phyloP scores from a whole-genome alignment of 2,888 invertebrate species.

The Drosophila fulvimacula region DNA sequence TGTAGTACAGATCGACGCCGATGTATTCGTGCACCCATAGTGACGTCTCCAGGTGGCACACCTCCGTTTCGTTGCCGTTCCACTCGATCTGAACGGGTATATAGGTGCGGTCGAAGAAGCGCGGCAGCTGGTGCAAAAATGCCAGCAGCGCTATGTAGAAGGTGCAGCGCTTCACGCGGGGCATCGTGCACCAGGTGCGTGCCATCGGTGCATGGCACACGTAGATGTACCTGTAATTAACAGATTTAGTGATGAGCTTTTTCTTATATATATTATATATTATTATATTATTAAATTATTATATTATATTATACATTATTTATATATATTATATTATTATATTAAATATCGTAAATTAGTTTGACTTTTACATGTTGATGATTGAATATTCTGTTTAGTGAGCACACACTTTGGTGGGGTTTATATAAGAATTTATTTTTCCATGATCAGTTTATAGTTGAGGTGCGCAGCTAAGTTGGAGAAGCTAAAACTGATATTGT shows the following conservation, averaged over 20 bases:
- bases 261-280: too few species aligned
- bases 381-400: too few species aligned
- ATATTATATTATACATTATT: too few species aligned
- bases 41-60: constrained; percentile 88
- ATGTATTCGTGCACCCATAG: constrained; percentile 89
- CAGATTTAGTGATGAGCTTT: background rate
- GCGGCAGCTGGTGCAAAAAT: constrained; percentile 92
- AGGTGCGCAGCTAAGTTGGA: too few species aligned
- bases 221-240: constrained; percentile 90
- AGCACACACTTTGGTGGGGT: too few species aligned
- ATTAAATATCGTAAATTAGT: too few species aligned
- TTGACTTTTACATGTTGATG: too few species aligned
- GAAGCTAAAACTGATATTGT: too few species aligned
- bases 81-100: constrained; percentile 88
- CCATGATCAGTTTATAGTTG: too few species aligned
- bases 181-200: constrained; percentile 90
- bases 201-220: constrained; percentile 97
- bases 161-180: constrained; percentile 92
- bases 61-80: constrained; percentile 88
- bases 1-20: constrained; percentile 91
- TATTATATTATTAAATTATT: too few species aligned
- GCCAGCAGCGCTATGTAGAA: constrained; percentile 92
- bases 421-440: too few species aligned
- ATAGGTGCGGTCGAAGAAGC: constrained; percentile 91
- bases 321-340: too few species aligned